Evolutionary conservation across 2,888 invertebrate genomes (phyloP).

Genomic region (Mythimna albipuncta): DNA sequence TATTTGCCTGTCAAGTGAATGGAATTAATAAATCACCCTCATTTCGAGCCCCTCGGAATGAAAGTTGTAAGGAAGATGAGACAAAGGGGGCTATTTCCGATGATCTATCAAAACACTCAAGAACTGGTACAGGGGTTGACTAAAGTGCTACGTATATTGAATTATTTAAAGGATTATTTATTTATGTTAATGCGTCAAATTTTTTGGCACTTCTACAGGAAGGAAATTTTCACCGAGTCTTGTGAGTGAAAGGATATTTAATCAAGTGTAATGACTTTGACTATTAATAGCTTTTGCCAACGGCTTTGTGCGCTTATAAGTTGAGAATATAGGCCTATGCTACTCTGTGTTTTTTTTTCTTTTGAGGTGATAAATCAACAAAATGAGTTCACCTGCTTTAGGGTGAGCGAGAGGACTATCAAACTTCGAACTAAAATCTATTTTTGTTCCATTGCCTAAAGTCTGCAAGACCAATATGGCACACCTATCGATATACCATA

Average conservation of each 20-base stretch:
- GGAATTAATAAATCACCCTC: constrained; percentile 73
- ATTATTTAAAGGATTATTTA: constrained; percentile 46
- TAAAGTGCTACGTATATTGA: constrained; percentile 61
- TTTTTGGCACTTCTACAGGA: constrained; percentile 5
- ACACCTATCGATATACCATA: no score
- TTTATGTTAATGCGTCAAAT: constrained; percentile 30
- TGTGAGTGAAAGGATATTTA: neutral
- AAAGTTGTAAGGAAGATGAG: constrained; percentile 71
- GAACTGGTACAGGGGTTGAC: constrained; percentile 57
- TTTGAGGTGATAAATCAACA: no score
- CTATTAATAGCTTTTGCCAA: neutral
- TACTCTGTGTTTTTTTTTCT: no score
- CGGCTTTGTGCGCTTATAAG: no score
- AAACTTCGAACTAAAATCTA: no score
- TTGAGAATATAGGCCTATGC: no score
- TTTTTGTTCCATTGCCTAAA: no score
- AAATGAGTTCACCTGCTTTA: no score
- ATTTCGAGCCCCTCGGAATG: constrained; percentile 66
- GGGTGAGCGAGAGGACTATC: no score
- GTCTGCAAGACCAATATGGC: no score
- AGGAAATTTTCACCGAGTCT: neutral
- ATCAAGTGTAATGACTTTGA: neutral
- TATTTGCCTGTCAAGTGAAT: constrained; percentile 68
- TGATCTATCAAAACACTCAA: constrained; percentile 77
- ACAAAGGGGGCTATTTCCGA: constrained; percentile 75